Conservation (phyloP, 1,140 invertebrate species). For the Choristoneura fumiferana region DNA sequence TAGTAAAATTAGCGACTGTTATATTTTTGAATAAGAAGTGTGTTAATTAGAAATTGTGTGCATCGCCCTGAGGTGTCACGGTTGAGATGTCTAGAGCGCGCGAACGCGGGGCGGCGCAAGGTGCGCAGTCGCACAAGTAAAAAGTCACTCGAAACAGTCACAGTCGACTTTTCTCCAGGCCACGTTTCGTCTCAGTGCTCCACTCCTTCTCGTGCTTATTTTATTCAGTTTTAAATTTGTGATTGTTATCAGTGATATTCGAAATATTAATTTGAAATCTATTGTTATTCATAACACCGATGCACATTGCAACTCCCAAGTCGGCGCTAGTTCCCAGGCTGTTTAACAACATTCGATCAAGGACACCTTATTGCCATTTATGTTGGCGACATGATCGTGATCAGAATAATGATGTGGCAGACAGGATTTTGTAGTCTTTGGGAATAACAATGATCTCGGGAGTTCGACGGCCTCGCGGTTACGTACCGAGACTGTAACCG, state of each 20-base stretch:
- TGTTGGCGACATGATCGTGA: constrained; percentile 53
- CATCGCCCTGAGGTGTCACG: constrained; percentile 61
- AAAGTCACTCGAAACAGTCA: constrained; percentile 33
- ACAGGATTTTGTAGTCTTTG: constrained; percentile 59
- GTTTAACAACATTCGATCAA: constrained; percentile 35
- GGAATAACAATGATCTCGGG: constrained; percentile 59
- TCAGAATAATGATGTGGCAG: constrained; percentile 53
- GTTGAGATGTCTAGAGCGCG: constrained; percentile 55
- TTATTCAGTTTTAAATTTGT: neutral
- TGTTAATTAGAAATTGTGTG: constrained; percentile 40
- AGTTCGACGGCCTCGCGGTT: constrained; percentile 66
- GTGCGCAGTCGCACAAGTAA: constrained; percentile 31
- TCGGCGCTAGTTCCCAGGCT: neutral
- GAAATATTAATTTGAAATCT: neutral
- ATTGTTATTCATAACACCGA: neutral
- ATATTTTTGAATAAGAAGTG: constrained; percentile 24
- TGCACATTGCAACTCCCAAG: neutral
- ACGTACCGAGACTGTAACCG: constrained; percentile 39
- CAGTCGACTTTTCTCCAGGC: constrained; percentile 15
- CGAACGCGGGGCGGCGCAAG: constrained; percentile 28
- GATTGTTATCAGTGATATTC: neutral
- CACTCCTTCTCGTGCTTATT: neutral
- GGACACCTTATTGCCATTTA: constrained; percentile 56
- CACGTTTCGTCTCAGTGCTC: neutral
- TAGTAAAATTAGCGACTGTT: neutral